These are phyloP conservation scores for Heliconius ethilla DNA, from an alignment of 2,888 invertebrate species.

Conservation along the genomic window DNA sequence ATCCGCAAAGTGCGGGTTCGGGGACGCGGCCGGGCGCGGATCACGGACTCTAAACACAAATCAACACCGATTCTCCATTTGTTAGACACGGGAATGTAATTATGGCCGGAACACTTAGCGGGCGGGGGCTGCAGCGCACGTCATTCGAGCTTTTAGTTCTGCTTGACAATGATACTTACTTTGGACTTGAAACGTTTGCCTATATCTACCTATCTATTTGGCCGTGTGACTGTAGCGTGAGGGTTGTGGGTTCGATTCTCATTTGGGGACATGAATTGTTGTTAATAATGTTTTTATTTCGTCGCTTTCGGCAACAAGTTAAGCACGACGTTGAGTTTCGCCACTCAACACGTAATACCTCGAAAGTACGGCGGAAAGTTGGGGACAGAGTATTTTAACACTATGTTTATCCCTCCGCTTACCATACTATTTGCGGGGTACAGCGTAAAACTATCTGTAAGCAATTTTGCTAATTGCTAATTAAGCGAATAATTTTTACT, in stretches of 20 bases:
- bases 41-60: slow-evolving; percentile 80
- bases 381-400: too few species aligned
- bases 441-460: slow-evolving; percentile 24
- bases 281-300: too few species aligned
- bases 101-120: slow-evolving; percentile 79
- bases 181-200: slow-evolving; percentile 59
- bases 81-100: slow-evolving; percentile 84
- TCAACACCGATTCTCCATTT: slow-evolving; percentile 84
- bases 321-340: too few species aligned
- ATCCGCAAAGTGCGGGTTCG: slow-evolving; percentile 37
- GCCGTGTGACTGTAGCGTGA: too few species aligned
- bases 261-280: too few species aligned
- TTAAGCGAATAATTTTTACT: background rate
- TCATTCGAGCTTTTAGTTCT: slow-evolving; percentile 79
- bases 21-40: slow-evolving; percentile 52
- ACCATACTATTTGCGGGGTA: too few species aligned
- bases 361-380: too few species aligned
- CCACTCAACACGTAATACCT: too few species aligned
- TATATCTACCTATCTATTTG: slow-evolving; percentile 50
- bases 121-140: slow-evolving; percentile 55
- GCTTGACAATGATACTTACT: slow-evolving; percentile 76
- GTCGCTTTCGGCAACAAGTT: too few species aligned
- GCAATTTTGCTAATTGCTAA: slow-evolving; percentile 34
- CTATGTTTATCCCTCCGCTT: too few species aligned
- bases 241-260: too few species aligned